Evolutionary conservation across 2,797 vertebrate species (phyloP).

Genomic region (Crenichthys baileyi): DNA sequence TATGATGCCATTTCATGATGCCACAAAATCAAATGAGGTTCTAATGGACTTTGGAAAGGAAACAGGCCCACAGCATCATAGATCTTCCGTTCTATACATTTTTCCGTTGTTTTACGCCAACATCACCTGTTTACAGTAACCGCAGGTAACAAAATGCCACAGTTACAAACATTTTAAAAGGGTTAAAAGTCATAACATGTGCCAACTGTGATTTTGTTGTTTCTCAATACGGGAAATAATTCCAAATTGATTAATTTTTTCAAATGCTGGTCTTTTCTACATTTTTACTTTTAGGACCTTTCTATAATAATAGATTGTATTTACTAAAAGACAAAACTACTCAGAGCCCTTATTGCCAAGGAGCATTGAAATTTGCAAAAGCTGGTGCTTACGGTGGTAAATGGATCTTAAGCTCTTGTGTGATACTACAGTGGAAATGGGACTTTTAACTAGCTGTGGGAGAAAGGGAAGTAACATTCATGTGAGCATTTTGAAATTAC

Average conservation of each 20-base stretch:
- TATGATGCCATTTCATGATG: no score
- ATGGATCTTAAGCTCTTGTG: constrained; percentile 26
- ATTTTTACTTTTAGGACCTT: background rate
- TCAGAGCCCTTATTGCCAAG: constrained; percentile 26
- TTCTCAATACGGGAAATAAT: no score
- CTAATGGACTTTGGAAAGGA: no score
- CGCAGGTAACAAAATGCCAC: background rate
- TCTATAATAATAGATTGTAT: background rate
- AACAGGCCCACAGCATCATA: background rate
- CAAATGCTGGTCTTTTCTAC: background rate
- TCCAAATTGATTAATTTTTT: no score
- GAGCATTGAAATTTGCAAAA: constrained; percentile 29
- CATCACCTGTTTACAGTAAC: background rate
- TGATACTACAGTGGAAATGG: constrained; percentile 11
- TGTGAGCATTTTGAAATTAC: constrained; percentile 28
- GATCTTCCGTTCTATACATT: background rate
- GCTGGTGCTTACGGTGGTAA: background rate
- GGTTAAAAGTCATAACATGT: no score
- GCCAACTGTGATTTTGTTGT: no score
- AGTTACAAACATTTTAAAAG: no score
- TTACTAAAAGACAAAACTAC: background rate
- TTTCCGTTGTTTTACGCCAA: background rate
- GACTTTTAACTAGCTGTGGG: constrained; percentile 33
- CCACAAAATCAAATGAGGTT: no score
- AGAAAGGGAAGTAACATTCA: constrained; percentile 21